Percentiles rank a stretch among this genome's conserved stretches.
Conservation (phyloP, 35 echinoderm and acorn worm species). For the Ophiothrix spiculata region DNA sequence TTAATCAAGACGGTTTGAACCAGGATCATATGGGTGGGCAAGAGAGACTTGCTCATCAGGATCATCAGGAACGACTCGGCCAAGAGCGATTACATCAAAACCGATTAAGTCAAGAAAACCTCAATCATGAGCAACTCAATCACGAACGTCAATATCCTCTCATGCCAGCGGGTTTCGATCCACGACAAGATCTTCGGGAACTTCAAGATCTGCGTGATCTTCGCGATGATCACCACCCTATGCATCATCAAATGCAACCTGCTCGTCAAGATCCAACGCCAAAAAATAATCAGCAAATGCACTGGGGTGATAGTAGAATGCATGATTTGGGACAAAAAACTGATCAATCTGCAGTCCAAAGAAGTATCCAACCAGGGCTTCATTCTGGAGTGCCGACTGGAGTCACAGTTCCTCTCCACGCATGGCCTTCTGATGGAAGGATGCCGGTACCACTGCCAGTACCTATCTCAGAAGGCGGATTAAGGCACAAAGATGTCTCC, state of each 20-base stretch:
- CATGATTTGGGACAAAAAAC: background rate
- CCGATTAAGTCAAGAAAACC: background rate
- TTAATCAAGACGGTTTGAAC: background rate
- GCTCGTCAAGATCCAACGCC: background rate
- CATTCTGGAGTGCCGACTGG: background rate
- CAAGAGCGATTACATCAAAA: background rate
- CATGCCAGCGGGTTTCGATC: background rate
- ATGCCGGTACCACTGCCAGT: slow-evolving; percentile 1
- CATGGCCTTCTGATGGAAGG: background rate
- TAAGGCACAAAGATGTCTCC: background rate
- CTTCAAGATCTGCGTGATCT: background rate
- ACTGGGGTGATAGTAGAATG: slow-evolving; percentile 1
- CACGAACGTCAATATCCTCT: background rate
- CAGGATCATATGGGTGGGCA: background rate
- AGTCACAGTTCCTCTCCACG: background rate
- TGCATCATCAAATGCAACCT: background rate
- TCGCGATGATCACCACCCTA: background rate
- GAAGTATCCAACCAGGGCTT: background rate
- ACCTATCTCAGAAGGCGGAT: background rate
- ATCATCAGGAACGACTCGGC: background rate
- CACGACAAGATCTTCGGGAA: background rate
- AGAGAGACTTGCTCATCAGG: background rate
- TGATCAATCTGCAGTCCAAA: background rate
- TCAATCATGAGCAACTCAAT: background rate
- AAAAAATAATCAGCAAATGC: background rate